phyloP scores from a whole-genome alignment of 2,797 vertebrate genomes.

The Lithobates sylvaticus region DNA sequence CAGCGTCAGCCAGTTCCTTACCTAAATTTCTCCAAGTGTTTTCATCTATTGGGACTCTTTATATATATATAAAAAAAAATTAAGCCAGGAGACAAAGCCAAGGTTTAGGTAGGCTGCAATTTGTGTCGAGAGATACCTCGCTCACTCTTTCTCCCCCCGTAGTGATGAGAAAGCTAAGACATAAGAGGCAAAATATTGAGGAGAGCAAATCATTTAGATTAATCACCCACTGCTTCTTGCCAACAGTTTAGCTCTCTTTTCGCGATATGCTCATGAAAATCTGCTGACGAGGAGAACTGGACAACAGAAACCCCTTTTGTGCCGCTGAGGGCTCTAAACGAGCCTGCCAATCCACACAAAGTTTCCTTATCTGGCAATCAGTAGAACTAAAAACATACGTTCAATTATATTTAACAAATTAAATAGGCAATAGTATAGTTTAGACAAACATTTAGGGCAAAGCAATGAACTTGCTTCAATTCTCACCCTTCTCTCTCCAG shows the following conservation, averaged over 20 bases:
- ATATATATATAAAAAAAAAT: conserved; percentile 7
- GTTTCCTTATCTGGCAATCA: background rate
- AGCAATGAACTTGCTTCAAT: no score
- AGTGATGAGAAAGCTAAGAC: conserved; percentile 38
- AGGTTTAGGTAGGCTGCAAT: conserved; percentile 27
- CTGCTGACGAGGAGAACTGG: conserved; percentile 47
- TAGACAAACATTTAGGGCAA: no score
- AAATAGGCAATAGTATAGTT: background rate
- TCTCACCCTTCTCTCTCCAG: no score
- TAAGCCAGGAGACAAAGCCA: conserved; percentile 2
- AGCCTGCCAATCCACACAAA: conserved; percentile 20
- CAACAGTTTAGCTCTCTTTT: conserved; percentile 45
- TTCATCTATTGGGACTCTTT: conserved; percentile 11
- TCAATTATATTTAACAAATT: background rate
- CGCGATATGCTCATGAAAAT: conserved; percentile 39
- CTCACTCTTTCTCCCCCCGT: conserved; percentile 23
- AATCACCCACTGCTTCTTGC: conserved; percentile 46
- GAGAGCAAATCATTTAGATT: conserved; percentile 62
- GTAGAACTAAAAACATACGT: conserved; percentile 3
- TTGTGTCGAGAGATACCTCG: conserved; percentile 27
- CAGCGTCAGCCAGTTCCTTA: conserved; percentile 19
- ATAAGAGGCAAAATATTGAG: conserved; percentile 50
- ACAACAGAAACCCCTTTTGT: conserved; percentile 48
- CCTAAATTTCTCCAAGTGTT: conserved; percentile 36
- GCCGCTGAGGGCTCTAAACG: conserved; percentile 1